Evolutionary conservation across 2,797 vertebrate species (phyloP).

Genomic region (Cercopithecus neglectus): DNA sequence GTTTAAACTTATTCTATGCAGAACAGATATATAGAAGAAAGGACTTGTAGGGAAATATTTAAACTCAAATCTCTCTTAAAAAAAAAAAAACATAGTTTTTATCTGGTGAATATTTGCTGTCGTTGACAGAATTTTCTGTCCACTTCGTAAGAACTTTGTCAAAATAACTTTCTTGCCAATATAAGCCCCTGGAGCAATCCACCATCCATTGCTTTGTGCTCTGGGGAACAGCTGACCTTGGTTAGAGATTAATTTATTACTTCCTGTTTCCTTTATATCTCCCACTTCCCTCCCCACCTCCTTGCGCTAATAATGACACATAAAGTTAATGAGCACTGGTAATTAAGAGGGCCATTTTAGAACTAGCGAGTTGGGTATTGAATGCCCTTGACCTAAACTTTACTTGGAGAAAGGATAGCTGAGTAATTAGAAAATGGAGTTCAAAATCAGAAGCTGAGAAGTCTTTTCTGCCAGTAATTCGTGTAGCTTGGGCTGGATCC

Average conservation of each 20-base stretch:
- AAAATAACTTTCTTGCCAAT: constrained; percentile 63
- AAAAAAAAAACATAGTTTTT: background rate
- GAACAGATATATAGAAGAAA: background rate
- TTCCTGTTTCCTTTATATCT: constrained; percentile 40
- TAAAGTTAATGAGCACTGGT: constrained; percentile 43
- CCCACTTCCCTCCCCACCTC: background rate
- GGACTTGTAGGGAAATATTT: constrained; percentile 20
- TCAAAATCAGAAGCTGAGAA: constrained; percentile 46
- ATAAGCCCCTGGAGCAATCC: background rate
- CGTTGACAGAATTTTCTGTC: constrained; percentile 38
- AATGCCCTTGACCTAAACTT: constrained; percentile 69
- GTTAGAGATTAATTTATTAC: constrained; percentile 57
- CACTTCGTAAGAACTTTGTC: constrained; percentile 44
- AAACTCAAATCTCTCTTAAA: background rate
- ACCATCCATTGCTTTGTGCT: constrained; percentile 23
- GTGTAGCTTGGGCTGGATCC: constrained; percentile 39
- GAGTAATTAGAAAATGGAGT: constrained; percentile 62
- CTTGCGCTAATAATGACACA: constrained; percentile 60
- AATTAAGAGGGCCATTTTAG: constrained; percentile 68
- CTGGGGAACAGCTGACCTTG: constrained; percentile 45
- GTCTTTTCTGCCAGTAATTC: constrained; percentile 42
- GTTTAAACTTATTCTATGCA: constrained; percentile 17
- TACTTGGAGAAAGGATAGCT: constrained; percentile 56
- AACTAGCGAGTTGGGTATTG: constrained; percentile 59
- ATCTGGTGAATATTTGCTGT: constrained; percentile 18